These are phyloP conservation scores for Catotricha subobsoleta DNA, from an alignment of 2,888 invertebrate genomes.

Conservation along the genomic window DNA sequence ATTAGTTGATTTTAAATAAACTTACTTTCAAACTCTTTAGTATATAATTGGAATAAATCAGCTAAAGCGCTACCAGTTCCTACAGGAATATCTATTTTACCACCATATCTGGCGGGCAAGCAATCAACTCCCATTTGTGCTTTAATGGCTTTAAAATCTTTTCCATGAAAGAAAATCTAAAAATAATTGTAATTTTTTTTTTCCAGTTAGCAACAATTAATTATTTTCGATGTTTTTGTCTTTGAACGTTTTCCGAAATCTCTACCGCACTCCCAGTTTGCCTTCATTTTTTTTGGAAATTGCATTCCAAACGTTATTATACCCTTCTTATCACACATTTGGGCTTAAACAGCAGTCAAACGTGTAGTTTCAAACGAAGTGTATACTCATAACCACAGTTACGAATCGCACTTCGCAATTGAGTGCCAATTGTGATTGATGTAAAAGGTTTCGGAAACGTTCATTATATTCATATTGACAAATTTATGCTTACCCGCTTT, in stretches of 20 bases:
- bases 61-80: conserved; percentile 44
- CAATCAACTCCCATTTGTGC: conserved; percentile 38
- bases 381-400: too few relatives aligned
- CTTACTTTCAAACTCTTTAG: conserved; percentile 49
- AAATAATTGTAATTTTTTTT: too few relatives aligned
- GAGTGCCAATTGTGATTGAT: background rate
- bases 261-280: too few relatives aligned
- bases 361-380: too few relatives aligned
- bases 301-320: too few relatives aligned
- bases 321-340: too few relatives aligned
- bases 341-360: too few relatives aligned
- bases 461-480: background rate
- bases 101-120: conserved; percentile 47
- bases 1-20: conserved; percentile 4
- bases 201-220: too few relatives aligned
- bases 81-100: conserved; percentile 42
- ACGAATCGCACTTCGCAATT: too few relatives aligned
- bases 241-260: too few relatives aligned
- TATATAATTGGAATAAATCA: conserved; percentile 46
- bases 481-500: conserved; percentile 40
- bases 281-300: too few relatives aligned
- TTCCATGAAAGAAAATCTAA: conserved; percentile 55
- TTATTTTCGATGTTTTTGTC: too few relatives aligned
- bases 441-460: background rate
- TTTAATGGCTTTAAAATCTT: conserved; percentile 40